These are phyloP conservation scores for Rhabditophanes sp. DNA, from an alignment of 2,888 invertebrate species.

Conservation along the genomic window DNA sequence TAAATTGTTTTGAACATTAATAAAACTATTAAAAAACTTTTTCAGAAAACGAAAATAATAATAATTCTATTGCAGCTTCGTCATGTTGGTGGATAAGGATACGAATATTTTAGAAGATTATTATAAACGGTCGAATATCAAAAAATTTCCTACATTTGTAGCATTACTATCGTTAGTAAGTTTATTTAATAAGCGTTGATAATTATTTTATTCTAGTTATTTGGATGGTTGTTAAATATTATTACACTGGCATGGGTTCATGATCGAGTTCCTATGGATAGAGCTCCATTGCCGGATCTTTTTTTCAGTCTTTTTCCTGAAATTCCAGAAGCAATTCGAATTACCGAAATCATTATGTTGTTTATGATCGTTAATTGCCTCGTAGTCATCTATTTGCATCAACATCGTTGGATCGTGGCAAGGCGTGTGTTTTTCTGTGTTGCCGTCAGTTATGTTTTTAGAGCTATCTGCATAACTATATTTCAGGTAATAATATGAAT, in stretches of 20 bases:
- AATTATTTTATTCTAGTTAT: constrained; percentile 16
- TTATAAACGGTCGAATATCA: no score
- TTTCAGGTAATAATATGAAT: constrained; percentile 22
- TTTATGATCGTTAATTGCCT: constrained; percentile 21
- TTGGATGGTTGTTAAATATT: constrained; percentile 31
- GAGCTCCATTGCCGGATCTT: constrained; percentile 33
- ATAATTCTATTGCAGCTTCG: no score
- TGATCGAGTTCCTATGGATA: constrained; percentile 31
- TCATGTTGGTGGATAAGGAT: no score
- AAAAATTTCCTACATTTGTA: no score
- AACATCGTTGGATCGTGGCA: constrained; percentile 23
- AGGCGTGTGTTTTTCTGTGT: constrained; percentile 27
- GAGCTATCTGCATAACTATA: constrained; percentile 33
- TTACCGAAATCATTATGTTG: constrained; percentile 36
- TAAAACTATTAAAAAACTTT: no score
- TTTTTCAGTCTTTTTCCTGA: constrained; percentile 37
- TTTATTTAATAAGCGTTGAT: constrained; percentile 3
- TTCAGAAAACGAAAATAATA: no score
- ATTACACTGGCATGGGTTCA: constrained; percentile 37
- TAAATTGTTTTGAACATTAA: no score
- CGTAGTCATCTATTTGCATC: constrained; percentile 25
- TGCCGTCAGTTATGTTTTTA: constrained; percentile 25
- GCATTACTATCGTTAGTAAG: constrained; percentile 16
- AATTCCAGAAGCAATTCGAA: constrained; percentile 23
- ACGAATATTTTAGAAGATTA: no score